Evolutionary conservation across 1,140 invertebrate species (phyloP), one percentile per base, ranked within the genome.

Genomic region (Drosophila pachea): DNA sequence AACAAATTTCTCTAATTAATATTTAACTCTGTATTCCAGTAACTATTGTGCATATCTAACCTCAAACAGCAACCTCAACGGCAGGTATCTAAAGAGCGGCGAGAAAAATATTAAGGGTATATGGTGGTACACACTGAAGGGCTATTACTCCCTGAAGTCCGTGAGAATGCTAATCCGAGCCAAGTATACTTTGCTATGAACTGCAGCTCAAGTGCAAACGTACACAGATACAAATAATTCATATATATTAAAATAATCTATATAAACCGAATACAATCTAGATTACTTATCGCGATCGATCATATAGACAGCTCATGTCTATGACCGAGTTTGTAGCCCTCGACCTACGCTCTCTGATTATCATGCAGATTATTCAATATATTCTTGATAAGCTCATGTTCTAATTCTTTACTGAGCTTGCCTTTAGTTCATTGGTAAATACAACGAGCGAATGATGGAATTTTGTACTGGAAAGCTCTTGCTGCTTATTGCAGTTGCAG

Each of bases 11-110:
- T 1, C 16, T 31, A 22, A 47, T 2, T n/a, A 50, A 4, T 12
- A 9, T 45, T 5, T 33, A 33, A 14, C 8, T 52, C 16, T 7
- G 29, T 22, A 22, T 22, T 22, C 22, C 22, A 22, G 22, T 22
- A 22, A 22, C 22, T 22, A 22, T 22, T 22, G 22, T 22, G 22
- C 22, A 22, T 22, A 22, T 62, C 2, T 29, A 6, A 4, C 4
- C 36, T 14, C n/a, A 14, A 9, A 8, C 48, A 90, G 73, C 31
- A 74, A 74, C 38, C 69, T 74, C 16, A 74, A 74, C 47, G 73
- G 73, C 9, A 36, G 16, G 8, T 74, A 74, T 29, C 31, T 45
- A 2, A 47, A 66, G 14, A 31, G 33, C 4, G 60, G 52, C 4
- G 48, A 50, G 7, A 31, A 35, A 9, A 68, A 42, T 40, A 12